phyloP scores from a whole-genome alignment of 2,888 invertebrate species.

The Luffia ferchaultella region DNA sequence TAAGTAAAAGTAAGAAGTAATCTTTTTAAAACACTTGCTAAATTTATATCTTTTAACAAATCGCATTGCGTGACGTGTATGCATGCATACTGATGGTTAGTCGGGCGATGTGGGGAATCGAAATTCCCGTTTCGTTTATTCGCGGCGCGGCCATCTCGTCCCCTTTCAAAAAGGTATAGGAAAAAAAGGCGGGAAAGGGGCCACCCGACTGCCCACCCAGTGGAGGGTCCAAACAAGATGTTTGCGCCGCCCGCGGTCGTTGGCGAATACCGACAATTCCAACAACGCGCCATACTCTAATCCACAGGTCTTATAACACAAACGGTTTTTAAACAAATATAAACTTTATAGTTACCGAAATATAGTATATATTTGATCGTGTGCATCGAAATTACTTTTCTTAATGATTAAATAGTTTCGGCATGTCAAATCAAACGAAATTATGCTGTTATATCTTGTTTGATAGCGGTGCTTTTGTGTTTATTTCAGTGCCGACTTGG shows the following conservation, averaged over 20 bases:
- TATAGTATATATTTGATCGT: slow-evolving; percentile 22
- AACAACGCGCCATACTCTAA: slow-evolving; percentile 35
- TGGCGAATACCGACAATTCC: slow-evolving; percentile 65
- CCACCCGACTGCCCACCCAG: slow-evolving; percentile 56
- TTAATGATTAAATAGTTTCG: slow-evolving; percentile 66
- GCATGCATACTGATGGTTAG: too few species aligned
- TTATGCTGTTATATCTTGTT: slow-evolving; percentile 66
- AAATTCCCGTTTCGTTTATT: slow-evolving; percentile 22
- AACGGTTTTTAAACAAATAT: slow-evolving; percentile 17
- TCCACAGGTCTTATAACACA: slow-evolving; percentile 35
- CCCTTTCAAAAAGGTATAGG: slow-evolving; percentile 40
- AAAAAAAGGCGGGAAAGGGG: slow-evolving; percentile 39
- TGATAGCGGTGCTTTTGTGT: slow-evolving; percentile 50
- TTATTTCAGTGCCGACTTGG: slow-evolving; percentile 40
- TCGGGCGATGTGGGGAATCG: slow-evolving; percentile 25
- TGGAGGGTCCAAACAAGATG: slow-evolving; percentile 37
- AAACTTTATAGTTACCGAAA: slow-evolving; percentile 21
- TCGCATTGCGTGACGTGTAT: too few species aligned
- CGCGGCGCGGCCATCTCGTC: slow-evolving; percentile 13
- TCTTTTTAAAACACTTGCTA: too few species aligned
- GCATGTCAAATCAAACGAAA: slow-evolving; percentile 65
- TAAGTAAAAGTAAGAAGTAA: too few species aligned
- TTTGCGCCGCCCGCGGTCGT: slow-evolving; percentile 45
- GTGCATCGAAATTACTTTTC: slow-evolving; percentile 12
- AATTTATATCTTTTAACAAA: too few species aligned